Base-by-base conservation (phyloP, 2,797 vertebrate genomes). In the Diplodus puntazzo region DNA sequence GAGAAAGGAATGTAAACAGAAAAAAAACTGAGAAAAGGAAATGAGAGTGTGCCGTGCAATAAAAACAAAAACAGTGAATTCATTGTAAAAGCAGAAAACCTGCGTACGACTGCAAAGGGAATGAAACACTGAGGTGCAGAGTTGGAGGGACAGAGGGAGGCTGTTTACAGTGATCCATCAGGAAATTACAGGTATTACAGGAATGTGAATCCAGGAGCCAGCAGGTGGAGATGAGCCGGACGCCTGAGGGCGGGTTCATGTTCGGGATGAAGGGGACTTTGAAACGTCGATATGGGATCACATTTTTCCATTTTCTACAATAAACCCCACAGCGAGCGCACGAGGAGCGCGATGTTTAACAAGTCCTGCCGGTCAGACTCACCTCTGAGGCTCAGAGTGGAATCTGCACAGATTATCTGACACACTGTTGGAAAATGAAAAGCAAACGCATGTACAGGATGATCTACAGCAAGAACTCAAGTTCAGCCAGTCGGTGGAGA, bases 141-240 rank as follows among this genome's bases (percentile, higher is more conserved):
- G n/a, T 1, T 2, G 34, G n/a, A 68, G 50, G 59, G 10, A 60
- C 6, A 46, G 34, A 39, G 34, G 9, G 9, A 27, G 7, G 3
- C 11, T 17, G 27, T 70, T 77, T 11, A 7, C 3, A 0, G 12
- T 74, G 71, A 88, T 77, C 72, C 48, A 4, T 39, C 87, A 85
- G 89, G 91, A 92, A 88, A 90, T 88, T 68, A 72, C 68, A 79
- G 43, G 78, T 80, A 79, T 69, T 17, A 71, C 3, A 82, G 71
- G 85, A 87, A 88, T 80, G 73, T 4, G 27, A 23, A 1, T 73
- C 27, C 23, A 55, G 45, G 39, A 12, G 69, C 14, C n/a, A 18
- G 20, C 80, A 86, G 84, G 76, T 85, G 77, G 59, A 61, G 73
- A n/a, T 53, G 45, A 72, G 43, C 53, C 2, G 25, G 5, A 48